A percentile compares a stretch with the other conserved stretches of the same genome.
These are phyloP conservation scores for Corticium candelabrum DNA, from an alignment of 37 sponge, comb jelly and placozoan genomes.

Conservation along the genomic window DNA sequence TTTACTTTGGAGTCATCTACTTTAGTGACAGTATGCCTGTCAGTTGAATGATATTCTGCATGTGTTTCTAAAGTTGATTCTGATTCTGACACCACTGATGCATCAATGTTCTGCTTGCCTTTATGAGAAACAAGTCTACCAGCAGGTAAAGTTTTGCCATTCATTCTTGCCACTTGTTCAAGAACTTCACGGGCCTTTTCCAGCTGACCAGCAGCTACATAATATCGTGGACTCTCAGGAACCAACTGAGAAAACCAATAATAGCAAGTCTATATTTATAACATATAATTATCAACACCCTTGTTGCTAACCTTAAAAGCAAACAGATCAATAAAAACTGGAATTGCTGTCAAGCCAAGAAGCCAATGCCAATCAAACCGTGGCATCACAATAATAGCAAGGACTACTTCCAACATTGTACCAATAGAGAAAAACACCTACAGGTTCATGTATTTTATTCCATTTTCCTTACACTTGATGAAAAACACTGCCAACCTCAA, in stretches of 20 bases:
- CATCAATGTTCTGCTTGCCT: constrained; percentile 13
- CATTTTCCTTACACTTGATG: neutral
- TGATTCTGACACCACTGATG: too few relatives aligned
- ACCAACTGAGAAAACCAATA: constrained; percentile 16
- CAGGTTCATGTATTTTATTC: neutral
- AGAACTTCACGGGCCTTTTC: constrained; percentile 15
- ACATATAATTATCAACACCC: neutral
- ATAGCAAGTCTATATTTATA: neutral
- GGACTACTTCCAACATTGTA: constrained; percentile 13
- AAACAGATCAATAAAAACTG: neutral
- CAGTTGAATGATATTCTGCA: too few relatives aligned
- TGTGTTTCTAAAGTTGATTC: too few relatives aligned
- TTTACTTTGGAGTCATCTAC: too few relatives aligned
- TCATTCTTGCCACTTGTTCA: constrained; percentile 5
- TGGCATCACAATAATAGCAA: constrained; percentile 9
- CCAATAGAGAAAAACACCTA: constrained; percentile 9
- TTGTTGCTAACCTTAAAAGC: neutral
- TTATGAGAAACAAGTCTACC: constrained; percentile 13
- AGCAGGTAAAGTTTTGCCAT: constrained; percentile 9
- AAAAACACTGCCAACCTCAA: constrained; percentile 10
- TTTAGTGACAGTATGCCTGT: too few relatives aligned
- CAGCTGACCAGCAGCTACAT: constrained; percentile 2
- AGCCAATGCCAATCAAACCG: neutral
- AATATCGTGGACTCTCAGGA: constrained; percentile 25
- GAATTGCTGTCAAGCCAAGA: neutral